These are phyloP conservation scores for Pseudopleuronectes americanus DNA, from an alignment of 2,797 vertebrate species.

Conservation along the genomic window DNA sequence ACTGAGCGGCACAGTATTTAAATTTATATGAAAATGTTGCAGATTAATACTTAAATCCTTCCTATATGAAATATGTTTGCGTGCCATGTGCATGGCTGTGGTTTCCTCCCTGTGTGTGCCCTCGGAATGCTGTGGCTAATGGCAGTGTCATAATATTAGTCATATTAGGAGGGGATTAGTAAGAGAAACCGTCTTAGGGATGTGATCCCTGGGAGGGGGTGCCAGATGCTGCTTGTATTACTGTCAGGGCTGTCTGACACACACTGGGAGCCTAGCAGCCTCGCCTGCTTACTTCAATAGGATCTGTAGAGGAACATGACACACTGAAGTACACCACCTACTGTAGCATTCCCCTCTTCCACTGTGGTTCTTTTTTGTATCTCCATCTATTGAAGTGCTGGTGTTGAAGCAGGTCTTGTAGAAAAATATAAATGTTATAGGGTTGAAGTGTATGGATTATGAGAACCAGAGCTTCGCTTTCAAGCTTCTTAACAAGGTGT, in stretches of 20 bases:
- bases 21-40: constrained; percentile 17
- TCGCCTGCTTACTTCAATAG: constrained; percentile 68
- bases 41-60: constrained; percentile 13
- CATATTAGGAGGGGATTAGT: constrained; percentile 79
- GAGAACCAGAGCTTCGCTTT: constrained; percentile 17
- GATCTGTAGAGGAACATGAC: constrained; percentile 71
- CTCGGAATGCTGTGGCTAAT: constrained; percentile 68
- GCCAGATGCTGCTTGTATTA: constrained; percentile 75
- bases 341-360: constrained; percentile 56
- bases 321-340: constrained; percentile 67
- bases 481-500: constrained; percentile 47
- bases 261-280: constrained; percentile 62
- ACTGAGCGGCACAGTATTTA: neutral
- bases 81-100: constrained; percentile 7
- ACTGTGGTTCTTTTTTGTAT: constrained; percentile 50
- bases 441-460: constrained; percentile 39
- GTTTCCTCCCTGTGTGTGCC: constrained; percentile 29
- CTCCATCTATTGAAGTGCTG: constrained; percentile 67
- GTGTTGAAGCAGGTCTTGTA: constrained; percentile 46
- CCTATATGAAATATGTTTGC: constrained; percentile 5
- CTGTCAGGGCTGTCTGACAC: constrained; percentile 66
- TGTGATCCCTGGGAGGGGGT: constrained; percentile 73
- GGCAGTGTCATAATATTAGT: constrained; percentile 77
- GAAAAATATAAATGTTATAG: constrained; percentile 52
- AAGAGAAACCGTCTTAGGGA: constrained; percentile 73